A percentile compares a stretch with the other conserved stretches of the same genome.
These are phyloP conservation scores for Butorides virescens DNA, from an alignment of 2,113 vertebrate species.

Conservation along the genomic window DNA sequence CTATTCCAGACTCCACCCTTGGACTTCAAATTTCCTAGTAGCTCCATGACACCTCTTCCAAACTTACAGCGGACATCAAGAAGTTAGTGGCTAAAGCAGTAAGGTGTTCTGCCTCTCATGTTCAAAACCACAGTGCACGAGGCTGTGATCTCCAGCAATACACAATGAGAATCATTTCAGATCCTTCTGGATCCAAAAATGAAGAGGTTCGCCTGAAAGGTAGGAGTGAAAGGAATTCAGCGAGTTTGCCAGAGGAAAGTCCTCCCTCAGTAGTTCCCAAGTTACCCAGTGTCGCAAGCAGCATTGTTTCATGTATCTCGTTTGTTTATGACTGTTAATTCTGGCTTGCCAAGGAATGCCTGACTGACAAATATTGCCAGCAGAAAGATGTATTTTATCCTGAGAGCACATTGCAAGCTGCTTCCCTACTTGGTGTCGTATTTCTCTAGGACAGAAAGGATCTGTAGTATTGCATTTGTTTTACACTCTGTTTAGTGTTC, in stretches of 20 bases:
- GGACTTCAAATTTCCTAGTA: rapidly evolving
- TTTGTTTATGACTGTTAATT: background rate
- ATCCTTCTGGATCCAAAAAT: background rate
- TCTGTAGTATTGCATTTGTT: background rate
- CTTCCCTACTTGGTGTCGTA: background rate
- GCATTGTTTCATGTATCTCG: background rate
- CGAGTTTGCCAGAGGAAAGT: background rate
- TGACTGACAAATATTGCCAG: background rate
- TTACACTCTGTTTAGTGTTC: background rate
- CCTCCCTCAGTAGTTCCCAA: background rate
- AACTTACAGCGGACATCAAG: too few species aligned
- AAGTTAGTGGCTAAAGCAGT: too few species aligned
- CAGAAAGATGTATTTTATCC: background rate
- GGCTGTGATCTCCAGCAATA: background rate
- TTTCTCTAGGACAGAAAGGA: background rate
- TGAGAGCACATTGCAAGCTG: background rate
- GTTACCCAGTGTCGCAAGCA: background rate
- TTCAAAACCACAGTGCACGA: background rate
- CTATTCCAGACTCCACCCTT: background rate
- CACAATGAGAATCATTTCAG: background rate
- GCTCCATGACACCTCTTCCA: background rate
- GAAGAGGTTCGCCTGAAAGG: background rate
- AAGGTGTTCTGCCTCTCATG: background rate
- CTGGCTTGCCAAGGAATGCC: background rate
- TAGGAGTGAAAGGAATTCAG: background rate